Conservation (phyloP, 2,113 vertebrate genomes). For the Microtus ochrogaster region DNA sequence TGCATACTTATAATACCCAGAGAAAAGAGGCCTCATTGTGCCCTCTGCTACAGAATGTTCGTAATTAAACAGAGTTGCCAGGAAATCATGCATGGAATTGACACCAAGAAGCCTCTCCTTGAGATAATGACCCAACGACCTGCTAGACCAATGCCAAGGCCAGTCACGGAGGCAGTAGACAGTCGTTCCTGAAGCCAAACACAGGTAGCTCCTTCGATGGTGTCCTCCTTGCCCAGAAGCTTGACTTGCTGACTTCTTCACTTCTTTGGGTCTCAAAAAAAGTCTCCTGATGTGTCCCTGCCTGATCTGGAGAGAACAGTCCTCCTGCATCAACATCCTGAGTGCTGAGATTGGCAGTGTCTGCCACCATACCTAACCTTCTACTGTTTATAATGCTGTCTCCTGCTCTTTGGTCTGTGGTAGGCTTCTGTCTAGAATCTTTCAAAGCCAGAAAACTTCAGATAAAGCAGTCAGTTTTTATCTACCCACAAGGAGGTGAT, state of each 20-base stretch:
- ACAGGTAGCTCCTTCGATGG: background rate
- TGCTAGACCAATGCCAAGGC: background rate
- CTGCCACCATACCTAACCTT: no score
- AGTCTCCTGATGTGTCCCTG: background rate
- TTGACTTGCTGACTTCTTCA: background rate
- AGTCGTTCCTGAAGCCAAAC: background rate
- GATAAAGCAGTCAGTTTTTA: background rate
- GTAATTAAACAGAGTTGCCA: background rate
- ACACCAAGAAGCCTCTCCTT: background rate
- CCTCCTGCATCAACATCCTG: background rate
- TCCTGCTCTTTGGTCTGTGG: background rate
- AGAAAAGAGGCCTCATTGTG: background rate
- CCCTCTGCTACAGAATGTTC: background rate
- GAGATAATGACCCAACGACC: background rate
- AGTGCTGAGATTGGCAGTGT: background rate
- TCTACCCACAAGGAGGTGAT: background rate
- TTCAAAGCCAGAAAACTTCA: background rate
- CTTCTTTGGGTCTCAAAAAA: background rate
- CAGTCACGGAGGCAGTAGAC: background rate
- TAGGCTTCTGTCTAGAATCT: constrained; percentile 19
- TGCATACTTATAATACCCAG: background rate
- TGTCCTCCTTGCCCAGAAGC: background rate
- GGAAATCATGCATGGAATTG: background rate
- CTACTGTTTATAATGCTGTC: background rate
- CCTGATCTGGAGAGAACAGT: background rate